Conservation (phyloP, 2,113 vertebrate species). For the Myanophis thanlyinensis region DNA sequence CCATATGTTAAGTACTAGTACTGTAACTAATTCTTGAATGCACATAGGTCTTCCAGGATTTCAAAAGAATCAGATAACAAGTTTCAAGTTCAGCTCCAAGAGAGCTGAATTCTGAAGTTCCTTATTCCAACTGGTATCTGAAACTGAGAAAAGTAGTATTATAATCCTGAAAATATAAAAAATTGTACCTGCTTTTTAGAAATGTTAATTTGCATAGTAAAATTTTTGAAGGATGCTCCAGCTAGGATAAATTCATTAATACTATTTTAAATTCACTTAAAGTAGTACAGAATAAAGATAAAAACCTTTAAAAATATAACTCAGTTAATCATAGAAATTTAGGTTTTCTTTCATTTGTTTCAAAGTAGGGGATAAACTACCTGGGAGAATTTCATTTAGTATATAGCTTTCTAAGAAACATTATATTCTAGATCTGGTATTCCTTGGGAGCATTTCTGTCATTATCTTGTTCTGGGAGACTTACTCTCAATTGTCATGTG, state of each 20-base stretch:
- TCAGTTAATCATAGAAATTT: background rate
- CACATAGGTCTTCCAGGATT: background rate
- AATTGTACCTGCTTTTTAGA: background rate
- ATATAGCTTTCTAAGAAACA: background rate
- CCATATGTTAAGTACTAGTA: background rate
- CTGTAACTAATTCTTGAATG: background rate
- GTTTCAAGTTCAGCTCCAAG: background rate
- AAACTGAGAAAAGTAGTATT: background rate
- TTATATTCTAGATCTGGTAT: background rate
- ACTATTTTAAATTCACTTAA: background rate
- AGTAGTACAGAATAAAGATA: background rate
- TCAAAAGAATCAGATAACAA: background rate
- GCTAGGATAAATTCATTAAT: background rate
- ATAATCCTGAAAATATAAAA: background rate
- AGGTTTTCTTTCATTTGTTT: background rate
- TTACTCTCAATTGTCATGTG: background rate
- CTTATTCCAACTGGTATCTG: background rate
- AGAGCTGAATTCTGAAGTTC: background rate
- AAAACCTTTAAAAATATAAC: background rate
- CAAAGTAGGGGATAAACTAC: background rate
- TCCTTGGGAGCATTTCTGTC: background rate
- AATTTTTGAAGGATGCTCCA: background rate
- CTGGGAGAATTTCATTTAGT: background rate
- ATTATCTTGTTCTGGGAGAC: background rate
- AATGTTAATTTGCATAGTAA: background rate